Percentiles rank a stretch among this genome's conserved stretches.
Conservation (phyloP, 2,113 vertebrate species). For the Rhipidura dahli region DNA sequence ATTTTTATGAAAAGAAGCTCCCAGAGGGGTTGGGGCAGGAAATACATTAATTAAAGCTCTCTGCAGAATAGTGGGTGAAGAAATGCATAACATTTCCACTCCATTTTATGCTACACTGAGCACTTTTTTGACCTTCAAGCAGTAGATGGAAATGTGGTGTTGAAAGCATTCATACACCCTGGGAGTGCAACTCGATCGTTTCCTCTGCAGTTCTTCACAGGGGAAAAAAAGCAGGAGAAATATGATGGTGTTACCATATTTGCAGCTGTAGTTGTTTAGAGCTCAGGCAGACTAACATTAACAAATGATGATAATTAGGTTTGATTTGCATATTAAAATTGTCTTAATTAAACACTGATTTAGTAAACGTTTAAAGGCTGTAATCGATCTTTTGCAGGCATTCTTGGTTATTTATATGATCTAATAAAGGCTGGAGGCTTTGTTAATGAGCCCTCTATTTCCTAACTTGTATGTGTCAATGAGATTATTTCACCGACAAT, state of each 20-base stretch:
- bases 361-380: constrained; percentile 70
- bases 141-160: background rate
- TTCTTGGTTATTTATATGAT: constrained; percentile 72
- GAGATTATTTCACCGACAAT: constrained; percentile 55
- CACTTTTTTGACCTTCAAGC: constrained; percentile 47
- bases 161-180: background rate
- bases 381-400: constrained; percentile 72
- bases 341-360: constrained; percentile 78
- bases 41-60: constrained; percentile 59
- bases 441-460: constrained; percentile 67
- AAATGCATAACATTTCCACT: constrained; percentile 25
- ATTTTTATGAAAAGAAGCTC: constrained; percentile 31
- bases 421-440: constrained; percentile 65
- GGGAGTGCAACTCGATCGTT: background rate
- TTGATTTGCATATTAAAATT: constrained; percentile 79
- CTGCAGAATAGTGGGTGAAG: constrained; percentile 21
- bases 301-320: constrained; percentile 76
- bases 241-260: constrained; percentile 24
- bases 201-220: background rate
- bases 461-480: constrained; percentile 56
- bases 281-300: constrained; percentile 70
- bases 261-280: constrained; percentile 59
- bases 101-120: constrained; percentile 36
- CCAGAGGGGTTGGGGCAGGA: background rate
- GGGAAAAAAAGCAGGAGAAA: constrained; percentile 45